Evolutionary conservation across 2,113 vertebrate species (phyloP).

Genomic region (Condylura cristata): DNA sequence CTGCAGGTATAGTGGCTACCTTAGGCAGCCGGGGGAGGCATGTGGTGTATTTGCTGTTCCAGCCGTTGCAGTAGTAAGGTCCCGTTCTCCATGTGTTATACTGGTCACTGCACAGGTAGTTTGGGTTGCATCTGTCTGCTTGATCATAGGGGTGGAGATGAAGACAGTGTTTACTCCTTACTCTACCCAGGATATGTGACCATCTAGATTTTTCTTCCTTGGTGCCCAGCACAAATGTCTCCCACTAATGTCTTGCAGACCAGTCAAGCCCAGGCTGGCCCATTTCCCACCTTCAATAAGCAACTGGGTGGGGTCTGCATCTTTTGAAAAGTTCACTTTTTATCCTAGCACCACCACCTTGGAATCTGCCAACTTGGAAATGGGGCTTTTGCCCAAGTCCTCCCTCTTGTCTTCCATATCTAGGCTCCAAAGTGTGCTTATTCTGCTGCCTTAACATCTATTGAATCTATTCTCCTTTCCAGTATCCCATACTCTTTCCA

Average conservation of each 20-base stretch:
- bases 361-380: background rate
- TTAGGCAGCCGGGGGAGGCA: slow-evolving; percentile 73
- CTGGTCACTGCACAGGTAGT: slow-evolving; percentile 53
- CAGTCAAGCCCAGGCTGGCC: background rate
- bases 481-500: background rate
- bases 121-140: slow-evolving; percentile 71
- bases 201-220: background rate
- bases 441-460: slow-evolving; percentile 30
- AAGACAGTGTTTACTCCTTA: slow-evolving; percentile 7
- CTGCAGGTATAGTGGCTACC: slow-evolving; percentile 68
- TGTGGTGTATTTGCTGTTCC: slow-evolving; percentile 71
- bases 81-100: slow-evolving; percentile 65
- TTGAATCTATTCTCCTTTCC: background rate
- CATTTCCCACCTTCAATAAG: background rate
- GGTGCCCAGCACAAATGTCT: background rate
- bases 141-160: slow-evolving; percentile 21
- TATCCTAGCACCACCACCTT: background rate
- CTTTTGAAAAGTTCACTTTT: background rate
- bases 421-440: background rate
- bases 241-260: background rate
- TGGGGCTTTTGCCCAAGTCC: background rate
- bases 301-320: background rate
- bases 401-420: slow-evolving; percentile 2
- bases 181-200: background rate
- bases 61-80: slow-evolving; percentile 67